Evolutionary conservation across 2,888 invertebrate genomes (phyloP), one percentile per base, ranked within the genome.

Genomic region (Sesamia inferens): DNA sequence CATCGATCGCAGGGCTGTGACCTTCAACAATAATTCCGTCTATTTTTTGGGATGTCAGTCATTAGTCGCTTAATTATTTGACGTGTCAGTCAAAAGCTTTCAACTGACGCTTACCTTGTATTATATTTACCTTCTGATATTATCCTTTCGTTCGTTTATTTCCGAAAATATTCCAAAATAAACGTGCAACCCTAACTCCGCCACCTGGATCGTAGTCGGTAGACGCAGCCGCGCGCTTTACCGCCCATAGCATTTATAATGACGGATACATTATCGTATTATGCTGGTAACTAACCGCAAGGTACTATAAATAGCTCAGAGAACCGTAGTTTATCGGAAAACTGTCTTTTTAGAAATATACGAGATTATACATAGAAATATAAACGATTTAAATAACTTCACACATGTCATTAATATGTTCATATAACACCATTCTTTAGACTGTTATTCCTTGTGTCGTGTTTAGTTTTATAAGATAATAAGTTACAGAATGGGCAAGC

Each of bases 1-100:
- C 78, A 75, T 83, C 84, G 84, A 85, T 84, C 85, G 85, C 55
- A 42, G 70, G 67, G 76, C 67, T 77, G 75, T 71, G 83, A 85
- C 81, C 85, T 85, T 80, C 81, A 77, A 70, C 71, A 73, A 73
- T 77, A 67, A 78, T 71, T 74, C 39, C 51, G 13, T 24, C 55
- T 64, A 11, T 24, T 57, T 72, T 72, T 81, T 66, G 62, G 31
- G 39, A 11, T 69, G 47, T 61, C 31, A 59, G 51, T 63, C 42
- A 72, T 65, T 59, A 55, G 31, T 57, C 2, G 22, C 47, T 63
- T 57, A 55, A 80, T 51, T 69, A 74, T 59, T 59, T 42, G 55
- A 11, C 24, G n/a, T 58, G 44, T n/a, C 58, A 61, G 55, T 74
- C 14, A 57, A 68, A 71, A 31, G 47, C 24, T 31, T 71, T 71